Percentiles rank a stretch among this genome's conserved stretches.
phyloP scores from a whole-genome alignment of 2,888 invertebrate genomes.

The Agelastica alni region DNA sequence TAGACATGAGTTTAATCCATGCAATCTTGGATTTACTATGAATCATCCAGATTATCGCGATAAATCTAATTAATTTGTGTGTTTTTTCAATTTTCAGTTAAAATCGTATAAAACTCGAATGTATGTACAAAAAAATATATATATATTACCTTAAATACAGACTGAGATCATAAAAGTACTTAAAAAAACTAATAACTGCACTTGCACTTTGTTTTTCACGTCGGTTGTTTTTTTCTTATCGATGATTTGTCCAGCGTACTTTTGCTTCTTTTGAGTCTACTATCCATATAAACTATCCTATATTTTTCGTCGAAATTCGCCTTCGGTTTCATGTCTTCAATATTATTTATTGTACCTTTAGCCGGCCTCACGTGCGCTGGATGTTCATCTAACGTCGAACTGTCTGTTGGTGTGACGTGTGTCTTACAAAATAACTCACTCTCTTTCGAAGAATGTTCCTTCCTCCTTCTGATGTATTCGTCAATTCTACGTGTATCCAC shows the following conservation, averaged over 20 bases:
- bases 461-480: not conserved
- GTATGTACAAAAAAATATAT: too few relatives aligned
- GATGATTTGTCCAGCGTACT: constrained; percentile 19
- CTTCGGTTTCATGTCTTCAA: not conserved
- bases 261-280: constrained; percentile 19
- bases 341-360: not conserved
- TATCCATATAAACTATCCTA: not conserved
- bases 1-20: too few relatives aligned
- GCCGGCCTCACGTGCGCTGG: not conserved
- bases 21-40: too few relatives aligned
- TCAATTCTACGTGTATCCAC: not conserved
- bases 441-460: not conserved
- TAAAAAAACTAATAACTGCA: too few relatives aligned
- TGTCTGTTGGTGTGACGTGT: not conserved
- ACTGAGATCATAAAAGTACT: too few relatives aligned
- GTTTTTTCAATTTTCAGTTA: too few relatives aligned
- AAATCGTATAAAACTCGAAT: too few relatives aligned
- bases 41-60: too few relatives aligned
- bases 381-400: not conserved
- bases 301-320: constrained; percentile 7
- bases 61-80: too few relatives aligned
- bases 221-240: not conserved
- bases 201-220: too few relatives aligned
- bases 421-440: constrained; percentile 2
- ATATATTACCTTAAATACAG: too few relatives aligned